Percentiles rank a stretch among this genome's conserved stretches.
These are phyloP conservation scores for Spilarctia lutea DNA, from an alignment of 2,888 invertebrate genomes.

Conservation along the genomic window DNA sequence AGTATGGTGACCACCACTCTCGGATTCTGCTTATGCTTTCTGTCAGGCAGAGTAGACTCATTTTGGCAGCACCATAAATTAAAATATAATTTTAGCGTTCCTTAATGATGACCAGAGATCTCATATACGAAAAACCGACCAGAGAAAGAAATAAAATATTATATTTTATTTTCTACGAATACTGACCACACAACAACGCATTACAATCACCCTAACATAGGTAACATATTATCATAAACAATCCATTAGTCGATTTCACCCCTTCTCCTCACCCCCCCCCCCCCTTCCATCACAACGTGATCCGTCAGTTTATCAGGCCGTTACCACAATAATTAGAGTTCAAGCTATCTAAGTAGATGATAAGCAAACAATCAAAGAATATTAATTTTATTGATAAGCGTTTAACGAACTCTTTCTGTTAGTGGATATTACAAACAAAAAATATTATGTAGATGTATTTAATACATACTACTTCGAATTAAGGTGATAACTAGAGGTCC, in stretches of 20 bases:
- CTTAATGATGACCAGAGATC: too few species aligned
- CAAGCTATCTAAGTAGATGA: conserved; percentile 66
- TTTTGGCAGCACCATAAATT: too few species aligned
- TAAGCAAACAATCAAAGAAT: conserved; percentile 83
- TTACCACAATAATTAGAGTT: conserved; percentile 56
- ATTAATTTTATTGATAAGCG: conserved; percentile 75
- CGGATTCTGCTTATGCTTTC: too few species aligned
- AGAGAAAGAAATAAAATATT: not conserved
- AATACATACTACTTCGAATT: not conserved
- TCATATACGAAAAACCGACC: not conserved
- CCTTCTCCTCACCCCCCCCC: not conserved
- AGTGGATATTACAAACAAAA: conserved; percentile 69
- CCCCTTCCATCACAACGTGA: conserved; percentile 18
- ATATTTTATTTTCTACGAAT: not conserved
- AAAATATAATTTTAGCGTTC: too few species aligned
- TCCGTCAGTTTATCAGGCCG: conserved; percentile 31
- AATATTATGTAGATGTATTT: conserved; percentile 41
- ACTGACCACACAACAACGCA: not conserved
- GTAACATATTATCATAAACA: conserved; percentile 4
- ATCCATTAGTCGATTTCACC: conserved; percentile 5
- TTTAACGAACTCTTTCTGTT: conserved; percentile 75
- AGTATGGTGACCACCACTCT: too few species aligned
- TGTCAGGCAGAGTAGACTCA: too few species aligned
- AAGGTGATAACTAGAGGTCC: not conserved
- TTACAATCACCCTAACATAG: not conserved